phyloP scores from a whole-genome alignment of 2,888 invertebrate species.

The Rhamnusium bicolor region DNA sequence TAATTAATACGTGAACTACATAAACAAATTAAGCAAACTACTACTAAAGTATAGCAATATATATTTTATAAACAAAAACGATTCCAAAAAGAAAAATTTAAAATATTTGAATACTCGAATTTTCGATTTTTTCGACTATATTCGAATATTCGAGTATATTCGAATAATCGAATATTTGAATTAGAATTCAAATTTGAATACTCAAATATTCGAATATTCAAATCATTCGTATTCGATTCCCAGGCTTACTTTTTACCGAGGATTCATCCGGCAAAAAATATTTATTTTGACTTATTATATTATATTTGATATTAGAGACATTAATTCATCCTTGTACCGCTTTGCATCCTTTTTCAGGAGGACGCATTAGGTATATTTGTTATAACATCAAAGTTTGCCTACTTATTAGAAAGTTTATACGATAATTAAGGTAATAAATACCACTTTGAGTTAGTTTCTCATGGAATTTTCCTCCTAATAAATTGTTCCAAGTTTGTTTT shows the following conservation, averaged over 20 bases:
- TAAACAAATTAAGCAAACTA: too few species aligned
- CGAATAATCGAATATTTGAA: too few species aligned
- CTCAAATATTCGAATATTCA: too few species aligned
- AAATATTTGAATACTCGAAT: too few species aligned
- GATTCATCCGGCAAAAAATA: not conserved
- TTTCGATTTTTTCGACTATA: too few species aligned
- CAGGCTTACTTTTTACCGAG: not conserved
- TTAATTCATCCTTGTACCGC: not conserved
- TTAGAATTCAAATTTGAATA: too few species aligned
- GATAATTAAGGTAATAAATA: constrained; percentile 55
- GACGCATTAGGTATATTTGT: constrained; percentile 24
- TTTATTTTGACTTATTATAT: not conserved
- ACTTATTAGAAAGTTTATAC: constrained; percentile 52
- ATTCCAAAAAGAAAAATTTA: too few species aligned
- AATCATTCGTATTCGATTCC: too few species aligned
- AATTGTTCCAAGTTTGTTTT: constrained; percentile 26
- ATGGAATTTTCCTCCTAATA: constrained; percentile 49
- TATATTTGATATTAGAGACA: constrained; percentile 2
- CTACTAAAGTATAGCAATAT: too few species aligned
- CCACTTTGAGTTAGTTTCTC: constrained; percentile 49
- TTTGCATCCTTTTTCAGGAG: constrained; percentile 2
- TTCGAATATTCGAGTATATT: too few species aligned
- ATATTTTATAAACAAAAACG: too few species aligned
- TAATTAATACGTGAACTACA: too few species aligned
- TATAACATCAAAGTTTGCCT: constrained; percentile 49